Evolutionary conservation across 2,888 invertebrate genomes (phyloP), one percentile per base, ranked within the genome.

Genomic region (Yponomeuta malinellus): DNA sequence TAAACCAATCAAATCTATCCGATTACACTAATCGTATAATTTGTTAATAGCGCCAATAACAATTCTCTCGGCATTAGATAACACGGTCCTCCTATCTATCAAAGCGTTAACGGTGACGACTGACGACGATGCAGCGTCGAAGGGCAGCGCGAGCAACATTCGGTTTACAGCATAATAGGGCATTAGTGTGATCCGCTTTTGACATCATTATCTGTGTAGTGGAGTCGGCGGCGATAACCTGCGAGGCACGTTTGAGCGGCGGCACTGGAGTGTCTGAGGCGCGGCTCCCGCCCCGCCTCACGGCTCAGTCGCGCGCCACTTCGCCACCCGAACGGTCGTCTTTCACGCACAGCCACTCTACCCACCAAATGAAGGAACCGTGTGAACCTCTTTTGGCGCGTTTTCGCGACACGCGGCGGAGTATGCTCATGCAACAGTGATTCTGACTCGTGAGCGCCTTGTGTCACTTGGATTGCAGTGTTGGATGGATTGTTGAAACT

Each of bases 181-280:
- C 68, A 90, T 90, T 90, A 90, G 91, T 88, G 84, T 88, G 88
- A 90, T 90, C 91, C 90, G 89, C 90, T 90, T 92, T 90, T 91
- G 91, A 90, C 90, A 90, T 92, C 90, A 91, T 90, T 92, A 92
- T 92, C 90, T 90, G 86, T 86, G 84, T 87, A 88, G 86, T 81
- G 86, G 86, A 84, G 83, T 87, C 82, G 52, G 48, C 52, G 69
- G 88, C 91, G 91, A 91, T 91, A 91, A 91, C 91, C 90, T 89
- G 90, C 86, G 86, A 86, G 65, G 63, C 64, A 70, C 63, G 80
- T 43, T 15, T 33, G 82, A 84, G 84, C 76, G 74, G 73, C 73
- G 75, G 79, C 79, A 80, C 84, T 81, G 84, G 85, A 59, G 52
- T 15, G 78, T 80, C 84, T 81, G 84, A 85, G 87, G 79, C 86